Evolutionary conservation across 2,797 vertebrate genomes (phyloP).

Genomic region (Falco concolor): DNA sequence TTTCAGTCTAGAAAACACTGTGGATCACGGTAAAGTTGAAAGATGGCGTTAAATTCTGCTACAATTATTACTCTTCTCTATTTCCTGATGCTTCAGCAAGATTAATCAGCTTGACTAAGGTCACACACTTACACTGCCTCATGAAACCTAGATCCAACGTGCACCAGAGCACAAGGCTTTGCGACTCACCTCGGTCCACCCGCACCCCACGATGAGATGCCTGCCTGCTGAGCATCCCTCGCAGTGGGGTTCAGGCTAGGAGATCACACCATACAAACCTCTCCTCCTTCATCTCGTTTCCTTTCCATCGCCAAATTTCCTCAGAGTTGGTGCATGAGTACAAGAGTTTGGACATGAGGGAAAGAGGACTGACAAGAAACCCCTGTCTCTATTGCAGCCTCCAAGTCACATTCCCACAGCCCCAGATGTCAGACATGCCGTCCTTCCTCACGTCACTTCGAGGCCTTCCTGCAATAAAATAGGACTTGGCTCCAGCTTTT

Average conservation of each 20-base stretch:
- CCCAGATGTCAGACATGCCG: not conserved
- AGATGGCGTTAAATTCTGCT: not conserved
- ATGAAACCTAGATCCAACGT: not conserved
- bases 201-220: accelerated
- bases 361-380: not conserved
- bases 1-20: not conserved
- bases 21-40: not conserved
- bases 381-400: not conserved
- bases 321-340: not conserved
- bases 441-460: not conserved
- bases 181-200: not conserved
- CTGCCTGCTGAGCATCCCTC: not conserved
- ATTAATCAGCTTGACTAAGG: not conserved
- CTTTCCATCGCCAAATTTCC: not conserved
- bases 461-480: slow-evolving; percentile 47
- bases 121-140: not conserved
- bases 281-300: not conserved
- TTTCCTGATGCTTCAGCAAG: not conserved
- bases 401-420: not conserved
- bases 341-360: not conserved
- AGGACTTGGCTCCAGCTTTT: slow-evolving; percentile 43
- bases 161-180: not conserved
- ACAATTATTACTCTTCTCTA: not conserved
- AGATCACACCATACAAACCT: not conserved
- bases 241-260: not conserved